Evolutionary conservation across 2,113 vertebrate genomes (phyloP), one percentile per base, ranked within the genome.

Genomic region (Pandion haliaetus): DNA sequence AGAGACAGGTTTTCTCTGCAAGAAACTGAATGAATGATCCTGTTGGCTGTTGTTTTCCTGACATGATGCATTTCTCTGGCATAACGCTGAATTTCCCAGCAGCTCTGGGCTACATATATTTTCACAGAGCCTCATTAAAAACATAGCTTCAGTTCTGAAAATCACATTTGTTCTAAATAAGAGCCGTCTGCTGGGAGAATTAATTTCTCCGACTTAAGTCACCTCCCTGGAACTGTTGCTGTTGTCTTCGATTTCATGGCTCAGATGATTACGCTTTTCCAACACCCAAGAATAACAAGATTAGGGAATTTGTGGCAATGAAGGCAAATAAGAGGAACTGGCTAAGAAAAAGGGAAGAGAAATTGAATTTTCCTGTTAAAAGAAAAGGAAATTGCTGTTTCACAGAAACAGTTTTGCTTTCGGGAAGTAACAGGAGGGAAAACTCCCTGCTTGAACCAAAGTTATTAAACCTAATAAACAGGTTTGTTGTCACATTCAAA

Each of bases 201-300:
- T 97, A 96, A 97, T 96, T 95, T 95, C 55, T 93, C 82, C 3
- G 76, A 76, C 73, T 95, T 76, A 80, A 95, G 77, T 74, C 93
- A 93, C 93, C 82, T 97, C 96, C 69, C 36, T 90, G 73, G 89
- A 95, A 97, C 72, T 84, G 86, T 54, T 92, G 59, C 90, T 94
- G 80, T 95, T 98, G 96, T 97, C 94, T 98, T 96, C 6, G 3
- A 97, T 98, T 97, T 97, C 95, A 96, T 91, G 92, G 93, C 86
- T 96, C 2, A 2, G 80, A 93, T 85, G 85, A 97, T 98, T 96
- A 95, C 7, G 8, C 67, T 95, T 88, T 84, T 89, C 80, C 87
- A 92, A 89, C 65, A 93, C 5, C 84, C 73, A 92, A 93, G 93
- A 97, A 95, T 97, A 97, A 98, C 82, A 38, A 96, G 97, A 97